Evolutionary conservation across 2,797 vertebrate species (phyloP).

Genomic region (Monodelphis domestica): DNA sequence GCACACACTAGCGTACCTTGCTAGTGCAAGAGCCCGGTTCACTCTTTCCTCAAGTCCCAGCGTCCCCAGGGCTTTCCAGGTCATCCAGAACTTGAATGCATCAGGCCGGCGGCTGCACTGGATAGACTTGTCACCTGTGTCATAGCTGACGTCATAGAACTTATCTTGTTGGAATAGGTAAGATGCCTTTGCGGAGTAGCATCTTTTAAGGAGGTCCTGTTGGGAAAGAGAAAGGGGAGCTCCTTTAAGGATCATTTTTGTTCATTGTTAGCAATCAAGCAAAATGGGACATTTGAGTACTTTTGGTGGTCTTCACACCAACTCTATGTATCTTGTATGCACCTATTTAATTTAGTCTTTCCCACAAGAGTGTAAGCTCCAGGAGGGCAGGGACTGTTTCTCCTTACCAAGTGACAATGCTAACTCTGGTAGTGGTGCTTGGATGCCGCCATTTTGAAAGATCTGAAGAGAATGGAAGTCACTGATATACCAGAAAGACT

Average conservation of each 20-base stretch:
- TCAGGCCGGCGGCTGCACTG: slow-evolving; percentile 91
- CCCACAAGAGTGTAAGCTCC: neutral
- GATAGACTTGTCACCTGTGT: slow-evolving; percentile 91
- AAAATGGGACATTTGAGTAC: neutral
- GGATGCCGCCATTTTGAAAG: neutral
- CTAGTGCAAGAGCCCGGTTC: slow-evolving; percentile 87
- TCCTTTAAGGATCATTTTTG: neutral
- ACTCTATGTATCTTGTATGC: neutral
- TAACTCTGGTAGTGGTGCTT: neutral
- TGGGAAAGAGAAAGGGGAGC: slow-evolving; percentile 8
- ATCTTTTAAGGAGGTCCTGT: slow-evolving; percentile 89
- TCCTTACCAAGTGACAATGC: neutral
- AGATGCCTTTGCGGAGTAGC: slow-evolving; percentile 88
- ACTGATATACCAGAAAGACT: neutral
- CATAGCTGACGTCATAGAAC: slow-evolving; percentile 90
- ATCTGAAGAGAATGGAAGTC: neutral
- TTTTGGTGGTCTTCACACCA: no score
- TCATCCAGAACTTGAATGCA: slow-evolving; percentile 92
- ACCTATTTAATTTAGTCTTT: neutral
- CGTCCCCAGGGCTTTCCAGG: slow-evolving; percentile 91
- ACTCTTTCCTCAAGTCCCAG: slow-evolving; percentile 89
- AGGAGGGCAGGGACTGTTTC: neutral
- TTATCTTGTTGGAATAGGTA: slow-evolving; percentile 94
- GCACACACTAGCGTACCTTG: slow-evolving; percentile 79
- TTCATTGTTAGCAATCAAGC: slow-evolving; percentile 9